Percentiles rank a stretch among this genome's conserved stretches.
Conservation (phyloP, 2,888 invertebrate species). For the Orchestes rusci region DNA sequence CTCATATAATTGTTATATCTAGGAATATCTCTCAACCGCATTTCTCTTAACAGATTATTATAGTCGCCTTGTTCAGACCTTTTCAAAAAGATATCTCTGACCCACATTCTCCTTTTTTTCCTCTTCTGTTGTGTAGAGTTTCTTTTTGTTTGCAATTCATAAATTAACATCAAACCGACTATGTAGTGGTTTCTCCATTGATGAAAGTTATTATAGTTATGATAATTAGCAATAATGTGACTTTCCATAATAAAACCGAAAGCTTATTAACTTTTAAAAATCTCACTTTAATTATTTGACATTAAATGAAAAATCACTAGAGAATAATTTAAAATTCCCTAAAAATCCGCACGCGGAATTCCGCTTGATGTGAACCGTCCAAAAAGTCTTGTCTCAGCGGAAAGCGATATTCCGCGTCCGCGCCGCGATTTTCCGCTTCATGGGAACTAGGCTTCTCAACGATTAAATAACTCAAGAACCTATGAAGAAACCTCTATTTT, state of each 20-base stretch:
- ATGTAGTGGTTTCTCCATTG: neutral
- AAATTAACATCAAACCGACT: neutral
- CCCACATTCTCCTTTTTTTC: neutral
- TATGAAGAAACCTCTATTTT: too few relatives aligned
- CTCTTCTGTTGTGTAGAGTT: neutral
- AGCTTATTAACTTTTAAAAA: neutral
- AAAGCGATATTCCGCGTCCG: neutral
- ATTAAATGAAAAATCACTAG: neutral
- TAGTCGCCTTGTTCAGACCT: constrained; percentile 1
- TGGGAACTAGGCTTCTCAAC: constrained; percentile 1
- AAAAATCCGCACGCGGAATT: neutral
- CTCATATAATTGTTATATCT: constrained; percentile 3
- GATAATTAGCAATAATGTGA: neutral
- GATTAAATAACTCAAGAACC: too few relatives aligned
- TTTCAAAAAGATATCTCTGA: constrained; percentile 1
- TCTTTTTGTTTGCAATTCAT: neutral
- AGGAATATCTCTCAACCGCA: neutral
- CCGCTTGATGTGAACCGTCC: neutral
- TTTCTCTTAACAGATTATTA: constrained; percentile 4
- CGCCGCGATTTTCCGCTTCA: neutral
- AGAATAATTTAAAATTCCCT: neutral
- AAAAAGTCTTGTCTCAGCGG: neutral
- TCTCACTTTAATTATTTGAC: neutral
- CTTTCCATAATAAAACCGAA: neutral
- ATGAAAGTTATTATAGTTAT: neutral